phyloP scores from a whole-genome alignment of 2,113 vertebrate genomes.

The Mesoclemmys tuberculata region DNA sequence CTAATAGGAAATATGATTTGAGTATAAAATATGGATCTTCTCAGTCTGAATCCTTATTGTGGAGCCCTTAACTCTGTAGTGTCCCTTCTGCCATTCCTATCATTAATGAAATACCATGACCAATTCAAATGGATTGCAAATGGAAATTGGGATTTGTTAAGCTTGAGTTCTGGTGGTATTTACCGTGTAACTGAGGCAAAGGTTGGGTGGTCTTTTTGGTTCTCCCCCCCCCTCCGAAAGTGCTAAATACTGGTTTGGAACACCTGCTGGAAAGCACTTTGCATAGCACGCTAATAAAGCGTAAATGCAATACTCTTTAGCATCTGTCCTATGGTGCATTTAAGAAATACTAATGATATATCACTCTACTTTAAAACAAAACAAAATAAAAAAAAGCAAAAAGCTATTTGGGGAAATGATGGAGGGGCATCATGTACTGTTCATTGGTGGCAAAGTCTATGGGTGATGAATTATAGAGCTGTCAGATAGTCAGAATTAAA shows the following conservation, averaged over 20 bases:
- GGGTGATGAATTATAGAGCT: neutral
- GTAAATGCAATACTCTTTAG: neutral
- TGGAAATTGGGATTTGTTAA: neutral
- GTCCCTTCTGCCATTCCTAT: neutral
- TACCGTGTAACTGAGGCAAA: neutral
- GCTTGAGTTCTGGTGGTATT: neutral
- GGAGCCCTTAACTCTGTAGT: neutral
- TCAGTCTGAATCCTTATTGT: neutral
- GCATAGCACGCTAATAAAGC: fast-evolving
- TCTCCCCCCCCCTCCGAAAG: too few relatives aligned
- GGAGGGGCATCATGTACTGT: fast-evolving
- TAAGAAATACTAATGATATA: neutral
- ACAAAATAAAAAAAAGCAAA: neutral
- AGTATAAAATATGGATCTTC: neutral
- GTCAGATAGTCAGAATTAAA: neutral
- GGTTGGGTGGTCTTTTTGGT: too few relatives aligned
- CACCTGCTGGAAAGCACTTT: neutral
- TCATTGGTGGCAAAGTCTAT: neutral
- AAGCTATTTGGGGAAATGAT: fast-evolving
- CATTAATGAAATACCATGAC: neutral
- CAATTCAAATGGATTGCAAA: fast-evolving
- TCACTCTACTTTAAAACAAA: neutral
- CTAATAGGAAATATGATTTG: neutral
- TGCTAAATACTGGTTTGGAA: neutral
- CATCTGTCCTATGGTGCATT: neutral